A percentile compares a stretch with the other conserved stretches of the same genome.
Conservation (phyloP, 2,113 vertebrate genomes). For the Corythoichthys intestinalis region DNA sequence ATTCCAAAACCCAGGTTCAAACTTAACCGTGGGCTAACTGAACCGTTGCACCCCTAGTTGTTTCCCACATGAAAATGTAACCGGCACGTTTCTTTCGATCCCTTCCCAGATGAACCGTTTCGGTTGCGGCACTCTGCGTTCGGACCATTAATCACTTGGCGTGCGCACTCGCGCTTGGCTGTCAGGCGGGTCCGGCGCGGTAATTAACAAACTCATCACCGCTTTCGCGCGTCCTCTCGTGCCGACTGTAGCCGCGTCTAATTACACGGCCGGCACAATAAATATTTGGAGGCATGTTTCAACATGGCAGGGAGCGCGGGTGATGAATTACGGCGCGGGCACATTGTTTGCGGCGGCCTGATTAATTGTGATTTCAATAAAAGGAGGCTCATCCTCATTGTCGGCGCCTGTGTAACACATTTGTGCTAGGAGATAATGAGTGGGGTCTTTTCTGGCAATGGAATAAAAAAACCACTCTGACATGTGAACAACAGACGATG, state of each 20-base stretch:
- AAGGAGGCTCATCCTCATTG: constrained; percentile 34
- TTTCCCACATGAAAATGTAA: not conserved
- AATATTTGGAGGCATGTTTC: constrained; percentile 39
- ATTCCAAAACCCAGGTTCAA: no score
- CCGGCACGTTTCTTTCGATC: constrained; percentile 13
- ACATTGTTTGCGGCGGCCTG: constrained; percentile 40
- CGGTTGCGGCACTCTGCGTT: not conserved
- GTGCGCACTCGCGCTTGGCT: constrained; percentile 20
- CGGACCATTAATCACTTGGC: constrained; percentile 47
- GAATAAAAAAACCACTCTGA: constrained; percentile 14
- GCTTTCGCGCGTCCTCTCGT: constrained; percentile 17
- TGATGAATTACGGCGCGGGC: constrained; percentile 46
- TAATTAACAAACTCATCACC: constrained; percentile 52
- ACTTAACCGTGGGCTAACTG: no score
- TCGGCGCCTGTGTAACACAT: constrained; percentile 12
- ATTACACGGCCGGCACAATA: constrained; percentile 47
- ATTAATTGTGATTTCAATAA: constrained; percentile 64
- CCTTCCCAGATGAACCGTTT: constrained; percentile 20
- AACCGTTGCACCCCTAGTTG: no score
- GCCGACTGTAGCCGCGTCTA: constrained; percentile 22
- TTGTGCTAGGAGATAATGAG: constrained; percentile 45
- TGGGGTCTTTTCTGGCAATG: not conserved
- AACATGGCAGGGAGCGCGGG: constrained; percentile 2
- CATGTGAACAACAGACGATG: constrained; percentile 23
- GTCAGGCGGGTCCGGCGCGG: constrained; percentile 28